Conservation (phyloP, 2,888 invertebrate genomes). For the Leucoma salicis region DNA sequence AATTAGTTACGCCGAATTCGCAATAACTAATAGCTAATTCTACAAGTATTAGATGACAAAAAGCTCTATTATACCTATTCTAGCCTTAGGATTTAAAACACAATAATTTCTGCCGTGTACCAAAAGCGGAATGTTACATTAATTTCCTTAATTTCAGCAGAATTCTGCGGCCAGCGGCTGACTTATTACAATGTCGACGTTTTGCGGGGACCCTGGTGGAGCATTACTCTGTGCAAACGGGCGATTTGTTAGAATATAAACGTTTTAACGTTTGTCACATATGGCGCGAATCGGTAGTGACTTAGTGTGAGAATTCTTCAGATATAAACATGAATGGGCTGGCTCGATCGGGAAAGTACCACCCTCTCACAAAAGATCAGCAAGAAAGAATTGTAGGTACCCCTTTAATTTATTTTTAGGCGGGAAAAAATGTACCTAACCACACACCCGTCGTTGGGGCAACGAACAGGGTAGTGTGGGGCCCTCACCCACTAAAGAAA, state of each 20-base stretch:
- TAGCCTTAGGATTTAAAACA: slow-evolving; percentile 32
- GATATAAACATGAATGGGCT: too few relatives aligned
- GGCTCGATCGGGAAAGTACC: too few relatives aligned
- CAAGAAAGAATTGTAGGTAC: too few relatives aligned
- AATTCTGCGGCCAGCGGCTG: slow-evolving; percentile 69
- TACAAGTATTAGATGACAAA: slow-evolving; percentile 26
- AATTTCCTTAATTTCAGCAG: slow-evolving; percentile 69
- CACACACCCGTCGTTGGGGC: too few relatives aligned
- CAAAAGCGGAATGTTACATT: slow-evolving; percentile 62
- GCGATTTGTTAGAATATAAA: slow-evolving; percentile 29
- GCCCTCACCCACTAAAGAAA: too few relatives aligned
- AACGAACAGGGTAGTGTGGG: too few relatives aligned
- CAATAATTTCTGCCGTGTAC: slow-evolving; percentile 51
- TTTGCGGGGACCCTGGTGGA: slow-evolving; percentile 51
- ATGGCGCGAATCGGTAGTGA: not conserved
- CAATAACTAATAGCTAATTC: slow-evolving; percentile 21
- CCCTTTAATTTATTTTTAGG: too few relatives aligned
- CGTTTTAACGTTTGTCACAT: not conserved
- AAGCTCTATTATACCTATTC: slow-evolving; percentile 29
- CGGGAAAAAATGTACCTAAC: too few relatives aligned
- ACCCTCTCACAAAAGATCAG: too few relatives aligned
- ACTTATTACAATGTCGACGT: slow-evolving; percentile 66
- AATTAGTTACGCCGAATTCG: slow-evolving; percentile 16
- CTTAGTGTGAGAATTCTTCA: not conserved
- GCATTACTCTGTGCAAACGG: slow-evolving; percentile 46